These are phyloP conservation scores for Orchesella cincta DNA, from an alignment of 1,140 invertebrate genomes.

Conservation along the genomic window DNA sequence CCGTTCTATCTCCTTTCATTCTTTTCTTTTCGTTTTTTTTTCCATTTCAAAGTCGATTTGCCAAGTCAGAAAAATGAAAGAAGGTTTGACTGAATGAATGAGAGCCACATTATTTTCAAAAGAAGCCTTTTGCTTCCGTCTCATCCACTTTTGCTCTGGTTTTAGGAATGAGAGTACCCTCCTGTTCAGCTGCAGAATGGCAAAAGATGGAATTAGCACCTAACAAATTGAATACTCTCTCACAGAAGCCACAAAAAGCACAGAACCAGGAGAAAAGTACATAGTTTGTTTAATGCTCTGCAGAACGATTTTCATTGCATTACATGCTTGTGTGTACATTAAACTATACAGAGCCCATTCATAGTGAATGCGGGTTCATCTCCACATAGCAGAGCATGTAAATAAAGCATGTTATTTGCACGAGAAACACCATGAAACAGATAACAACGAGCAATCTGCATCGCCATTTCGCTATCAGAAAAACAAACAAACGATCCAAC, in stretches of 20 bases:
- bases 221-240: slow-evolving; percentile 23
- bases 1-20: neutral
- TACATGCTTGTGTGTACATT: slow-evolving; percentile 7
- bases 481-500: slow-evolving; percentile 5
- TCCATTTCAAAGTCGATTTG: slow-evolving; percentile 20
- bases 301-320: slow-evolving; percentile 8
- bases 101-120: neutral
- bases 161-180: neutral
- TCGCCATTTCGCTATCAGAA: slow-evolving; percentile 1
- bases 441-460: neutral
- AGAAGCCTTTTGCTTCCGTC: neutral
- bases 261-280: neutral
- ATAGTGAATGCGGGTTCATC: neutral
- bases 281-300: neutral
- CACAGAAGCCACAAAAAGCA: slow-evolving; percentile 21
- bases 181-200: neutral
- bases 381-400: neutral
- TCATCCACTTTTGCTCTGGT: neutral
- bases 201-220: neutral
- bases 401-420: too few relatives aligned
- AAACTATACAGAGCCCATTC: neutral
- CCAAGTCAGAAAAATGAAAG: slow-evolving; percentile 29
- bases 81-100: slow-evolving; percentile 27
- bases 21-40: neutral
- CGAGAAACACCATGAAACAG: neutral